A percentile compares a stretch with the other conserved stretches of the same genome.
Evolutionary conservation across 2,888 invertebrate species (phyloP).

Genomic region (Agrenia bidenticulata): DNA sequence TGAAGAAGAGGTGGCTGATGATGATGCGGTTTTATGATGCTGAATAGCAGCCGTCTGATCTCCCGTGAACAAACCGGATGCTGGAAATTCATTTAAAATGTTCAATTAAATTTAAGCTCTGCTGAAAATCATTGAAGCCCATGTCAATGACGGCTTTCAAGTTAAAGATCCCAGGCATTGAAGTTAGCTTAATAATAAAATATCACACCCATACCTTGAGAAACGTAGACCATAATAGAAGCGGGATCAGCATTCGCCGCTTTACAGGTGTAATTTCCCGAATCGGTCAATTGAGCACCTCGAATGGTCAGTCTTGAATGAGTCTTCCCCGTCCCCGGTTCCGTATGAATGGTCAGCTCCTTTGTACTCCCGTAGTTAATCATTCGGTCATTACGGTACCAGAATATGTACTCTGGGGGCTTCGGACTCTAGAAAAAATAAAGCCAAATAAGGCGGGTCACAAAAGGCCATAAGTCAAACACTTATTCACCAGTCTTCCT

Average conservation of each 20-base stretch:
- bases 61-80: constrained; percentile 45
- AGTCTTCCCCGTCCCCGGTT: constrained; percentile 56
- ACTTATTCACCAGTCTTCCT: no score
- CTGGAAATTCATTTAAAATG: no score
- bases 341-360: constrained; percentile 60
- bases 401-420: constrained; percentile 90
- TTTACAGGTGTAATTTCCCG: constrained; percentile 55
- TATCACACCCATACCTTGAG: constrained; percentile 54
- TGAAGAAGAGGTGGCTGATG: constrained; percentile 24
- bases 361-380: constrained; percentile 86
- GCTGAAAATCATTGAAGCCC: no score
- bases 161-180: neutral
- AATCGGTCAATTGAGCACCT: constrained; percentile 56
- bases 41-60: constrained; percentile 46
- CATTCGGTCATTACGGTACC: constrained; percentile 92
- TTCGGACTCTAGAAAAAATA: constrained; percentile 73
- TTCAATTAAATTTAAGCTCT: no score
- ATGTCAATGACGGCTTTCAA: no score
- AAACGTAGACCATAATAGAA: constrained; percentile 56
- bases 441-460: neutral
- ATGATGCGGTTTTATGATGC: constrained; percentile 37
- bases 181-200: no score
- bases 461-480: no score
- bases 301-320: constrained; percentile 57
- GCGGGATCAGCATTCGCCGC: constrained; percentile 56